Percentiles rank a stretch among this genome's conserved stretches.
These are phyloP conservation scores for Eristalis intricaria DNA, from an alignment of 2,888 invertebrate genomes.

Conservation along the genomic window DNA sequence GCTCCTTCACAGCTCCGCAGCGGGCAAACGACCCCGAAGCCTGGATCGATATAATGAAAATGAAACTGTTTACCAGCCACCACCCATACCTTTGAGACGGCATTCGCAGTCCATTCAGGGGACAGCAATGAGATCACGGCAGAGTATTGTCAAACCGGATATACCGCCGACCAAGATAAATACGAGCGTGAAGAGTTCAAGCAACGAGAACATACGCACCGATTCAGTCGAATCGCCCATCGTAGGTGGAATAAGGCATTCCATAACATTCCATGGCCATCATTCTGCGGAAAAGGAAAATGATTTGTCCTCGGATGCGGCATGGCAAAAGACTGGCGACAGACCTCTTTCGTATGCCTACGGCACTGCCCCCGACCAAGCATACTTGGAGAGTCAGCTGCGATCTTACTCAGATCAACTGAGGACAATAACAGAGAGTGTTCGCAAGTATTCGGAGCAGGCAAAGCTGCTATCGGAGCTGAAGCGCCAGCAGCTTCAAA, in stretches of 20 bases:
- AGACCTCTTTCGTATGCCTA: constrained; percentile 80
- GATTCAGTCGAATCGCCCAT: constrained; percentile 48
- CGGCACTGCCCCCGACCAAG: constrained; percentile 79
- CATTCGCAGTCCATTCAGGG: constrained; percentile 67
- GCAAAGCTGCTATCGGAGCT: constrained; percentile 80
- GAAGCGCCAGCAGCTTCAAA: constrained; percentile 79
- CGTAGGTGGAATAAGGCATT: constrained; percentile 78
- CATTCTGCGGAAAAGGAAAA: constrained; percentile 72
- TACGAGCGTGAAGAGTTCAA: constrained; percentile 76
- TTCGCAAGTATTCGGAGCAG: constrained; percentile 81
- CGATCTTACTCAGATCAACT: constrained; percentile 81
- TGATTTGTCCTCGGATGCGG: constrained; percentile 31
- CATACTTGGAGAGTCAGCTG: constrained; percentile 80
- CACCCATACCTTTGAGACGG: constrained; percentile 79
- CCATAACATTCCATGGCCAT: constrained; percentile 79
- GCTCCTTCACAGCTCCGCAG: constrained; percentile 37
- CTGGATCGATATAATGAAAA: constrained; percentile 79
- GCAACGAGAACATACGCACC: constrained; percentile 77
- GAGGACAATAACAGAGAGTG: constrained; percentile 80
- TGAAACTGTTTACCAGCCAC: constrained; percentile 76
- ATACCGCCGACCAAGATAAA: constrained; percentile 25
- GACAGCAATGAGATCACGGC: constrained; percentile 7
- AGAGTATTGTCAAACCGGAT: constrained; percentile 9
- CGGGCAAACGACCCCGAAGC: constrained; percentile 78
- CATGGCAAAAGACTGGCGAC: constrained; percentile 74